Conservation (phyloP, 1,140 invertebrate species). For the Eumeta japonica region DNA sequence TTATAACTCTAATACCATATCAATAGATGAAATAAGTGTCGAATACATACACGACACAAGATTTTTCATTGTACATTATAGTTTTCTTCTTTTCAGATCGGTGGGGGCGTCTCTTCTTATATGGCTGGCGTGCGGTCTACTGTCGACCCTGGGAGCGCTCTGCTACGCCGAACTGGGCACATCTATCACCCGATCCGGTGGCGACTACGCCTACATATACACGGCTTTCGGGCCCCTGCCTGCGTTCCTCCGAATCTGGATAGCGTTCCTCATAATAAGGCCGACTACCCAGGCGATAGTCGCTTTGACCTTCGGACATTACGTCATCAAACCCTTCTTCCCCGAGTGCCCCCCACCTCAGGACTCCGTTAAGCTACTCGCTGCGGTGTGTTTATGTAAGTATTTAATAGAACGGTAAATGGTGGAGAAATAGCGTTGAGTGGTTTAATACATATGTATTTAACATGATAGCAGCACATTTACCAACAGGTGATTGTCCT, state of each 20-base stretch:
- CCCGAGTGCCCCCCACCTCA: conserved; percentile 67
- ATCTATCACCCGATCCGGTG: conserved; percentile 78
- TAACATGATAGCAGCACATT: not conserved
- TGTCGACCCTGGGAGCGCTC: conserved; percentile 74
- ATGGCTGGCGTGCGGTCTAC: conserved; percentile 71
- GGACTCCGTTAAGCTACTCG: conserved; percentile 66
- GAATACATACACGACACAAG: no score
- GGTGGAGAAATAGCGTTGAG: no score
- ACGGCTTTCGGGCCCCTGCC: conserved; percentile 85
- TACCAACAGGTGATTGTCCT: not conserved
- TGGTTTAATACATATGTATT: no score
- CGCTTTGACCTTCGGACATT: conserved; percentile 77
- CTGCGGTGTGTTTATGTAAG: conserved; percentile 76
- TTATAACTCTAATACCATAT: no score
- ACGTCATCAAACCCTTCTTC: conserved; percentile 82
- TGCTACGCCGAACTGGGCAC: conserved; percentile 87
- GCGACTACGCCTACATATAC: conserved; percentile 86
- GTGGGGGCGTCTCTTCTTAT: conserved; percentile 70
- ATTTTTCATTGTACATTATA: no score
- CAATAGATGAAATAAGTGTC: no score
- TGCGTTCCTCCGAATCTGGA: conserved; percentile 86
- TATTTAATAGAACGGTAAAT: conserved; percentile 16
- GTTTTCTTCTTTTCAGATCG: conserved; percentile 52
- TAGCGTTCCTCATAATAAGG: conserved; percentile 80
- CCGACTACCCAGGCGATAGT: conserved; percentile 83